A percentile compares a stretch with the other conserved stretches of the same genome.
These are phyloP conservation scores for Euleptes europaea DNA, from an alignment of 2,113 vertebrate genomes.

Conservation along the genomic window DNA sequence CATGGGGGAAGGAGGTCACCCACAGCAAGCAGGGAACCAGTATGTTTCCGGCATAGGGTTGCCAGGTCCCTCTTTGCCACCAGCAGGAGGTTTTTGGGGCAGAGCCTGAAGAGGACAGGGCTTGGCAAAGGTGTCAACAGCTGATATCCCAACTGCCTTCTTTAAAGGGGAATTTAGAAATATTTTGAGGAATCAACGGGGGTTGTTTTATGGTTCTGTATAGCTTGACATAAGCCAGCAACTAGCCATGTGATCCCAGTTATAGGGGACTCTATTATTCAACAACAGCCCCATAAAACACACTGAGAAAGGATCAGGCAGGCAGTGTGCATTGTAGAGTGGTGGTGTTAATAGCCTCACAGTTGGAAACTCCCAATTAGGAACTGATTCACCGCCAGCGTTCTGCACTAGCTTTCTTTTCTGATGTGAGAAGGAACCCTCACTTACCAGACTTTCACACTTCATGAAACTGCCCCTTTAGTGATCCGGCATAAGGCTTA, in stretches of 20 bases:
- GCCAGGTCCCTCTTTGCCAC: too few relatives aligned
- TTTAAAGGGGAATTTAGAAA: not conserved
- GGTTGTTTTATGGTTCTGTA: accelerated
- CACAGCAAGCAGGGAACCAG: too few relatives aligned
- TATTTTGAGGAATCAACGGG: not conserved
- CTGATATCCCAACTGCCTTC: not conserved
- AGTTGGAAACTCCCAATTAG: not conserved
- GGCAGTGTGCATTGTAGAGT: accelerated
- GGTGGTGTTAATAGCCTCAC: not conserved
- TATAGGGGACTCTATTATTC: not conserved
- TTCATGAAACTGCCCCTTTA: not conserved
- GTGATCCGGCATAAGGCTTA: not conserved
- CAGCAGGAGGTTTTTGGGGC: too few relatives aligned
- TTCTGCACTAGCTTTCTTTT: not conserved
- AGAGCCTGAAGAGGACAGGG: too few relatives aligned
- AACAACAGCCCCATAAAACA: not conserved
- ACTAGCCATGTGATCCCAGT: not conserved
- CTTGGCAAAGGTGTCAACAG: not conserved
- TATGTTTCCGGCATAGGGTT: too few relatives aligned
- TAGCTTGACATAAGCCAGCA: not conserved
- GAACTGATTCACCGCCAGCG: accelerated
- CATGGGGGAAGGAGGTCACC: too few relatives aligned
- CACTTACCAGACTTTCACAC: not conserved
- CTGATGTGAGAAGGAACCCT: not conserved
- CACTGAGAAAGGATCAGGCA: not conserved